These are phyloP conservation scores for Pipistrellus nathusii DNA, from an alignment of 2,797 vertebrate genomes.

Conservation along the genomic window DNA sequence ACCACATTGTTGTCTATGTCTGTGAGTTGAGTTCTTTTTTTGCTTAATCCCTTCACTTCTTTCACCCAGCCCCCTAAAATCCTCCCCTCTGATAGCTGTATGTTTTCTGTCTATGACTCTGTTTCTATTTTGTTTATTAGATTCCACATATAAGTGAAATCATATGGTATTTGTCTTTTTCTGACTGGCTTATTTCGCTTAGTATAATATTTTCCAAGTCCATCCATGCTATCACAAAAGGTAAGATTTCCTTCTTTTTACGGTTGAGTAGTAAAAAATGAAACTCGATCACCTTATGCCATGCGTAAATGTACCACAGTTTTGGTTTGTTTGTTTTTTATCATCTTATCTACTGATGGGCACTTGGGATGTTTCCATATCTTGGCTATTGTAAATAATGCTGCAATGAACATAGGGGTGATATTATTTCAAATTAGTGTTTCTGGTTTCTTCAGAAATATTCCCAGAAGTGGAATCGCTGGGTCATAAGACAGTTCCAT, in stretches of 20 bases:
- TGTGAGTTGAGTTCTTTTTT: not conserved
- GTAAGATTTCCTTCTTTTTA: not conserved
- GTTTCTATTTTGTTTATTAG: not conserved
- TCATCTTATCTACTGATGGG: not conserved
- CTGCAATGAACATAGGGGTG: too few species aligned
- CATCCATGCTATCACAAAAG: not conserved
- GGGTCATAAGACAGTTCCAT: too few species aligned
- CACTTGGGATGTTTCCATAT: too few species aligned
- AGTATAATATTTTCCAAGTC: not conserved
- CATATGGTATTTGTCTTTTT: not conserved
- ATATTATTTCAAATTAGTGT: too few species aligned
- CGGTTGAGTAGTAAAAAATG: not conserved
- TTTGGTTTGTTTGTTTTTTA: not conserved
- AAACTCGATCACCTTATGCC: too few species aligned
- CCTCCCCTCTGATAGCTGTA: not conserved
- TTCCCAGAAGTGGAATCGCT: too few species aligned
- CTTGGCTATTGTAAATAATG: too few species aligned
- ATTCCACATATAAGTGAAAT: not conserved
- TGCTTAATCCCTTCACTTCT: not conserved
- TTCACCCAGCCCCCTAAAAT: not conserved
- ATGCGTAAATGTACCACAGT: not conserved
- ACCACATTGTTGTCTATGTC: not conserved
- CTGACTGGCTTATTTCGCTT: not conserved
- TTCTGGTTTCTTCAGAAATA: too few species aligned
- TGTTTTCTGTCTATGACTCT: not conserved